These are phyloP conservation scores for Chondrilla cf. caribensis DNA, from an alignment of 37 sponge, comb jelly and placozoan genomes.

Conservation along the genomic window DNA sequence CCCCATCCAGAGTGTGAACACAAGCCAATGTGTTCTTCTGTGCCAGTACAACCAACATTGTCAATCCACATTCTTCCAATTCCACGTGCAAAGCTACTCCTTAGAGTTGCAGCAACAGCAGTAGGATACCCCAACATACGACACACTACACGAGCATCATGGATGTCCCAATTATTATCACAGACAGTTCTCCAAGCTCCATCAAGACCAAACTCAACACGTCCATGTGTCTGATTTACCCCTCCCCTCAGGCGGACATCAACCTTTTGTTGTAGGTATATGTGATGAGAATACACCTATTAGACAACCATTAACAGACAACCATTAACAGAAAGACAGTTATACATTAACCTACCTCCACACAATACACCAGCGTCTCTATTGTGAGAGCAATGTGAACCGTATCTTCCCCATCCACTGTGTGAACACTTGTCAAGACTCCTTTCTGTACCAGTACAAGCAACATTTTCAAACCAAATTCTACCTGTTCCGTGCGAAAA, in stretches of 20 bases:
- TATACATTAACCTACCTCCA: background rate
- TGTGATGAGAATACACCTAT: too few species aligned
- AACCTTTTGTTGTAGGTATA: too few species aligned
- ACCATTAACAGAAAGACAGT: too few species aligned
- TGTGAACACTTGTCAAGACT: background rate
- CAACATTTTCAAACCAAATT: background rate
- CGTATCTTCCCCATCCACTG: background rate
- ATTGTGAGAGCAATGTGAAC: background rate
- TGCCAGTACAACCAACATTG: background rate
- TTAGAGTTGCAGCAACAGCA: background rate
- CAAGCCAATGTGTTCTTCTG: background rate
- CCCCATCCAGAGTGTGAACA: background rate
- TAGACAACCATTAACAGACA: too few species aligned
- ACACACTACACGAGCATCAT: conserved; percentile 1
- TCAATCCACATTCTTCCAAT: background rate
- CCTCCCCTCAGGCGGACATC: background rate
- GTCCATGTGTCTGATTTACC: background rate
- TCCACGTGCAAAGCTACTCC: background rate
- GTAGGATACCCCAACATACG: background rate
- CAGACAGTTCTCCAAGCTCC: background rate
- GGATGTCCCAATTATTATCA: background rate
- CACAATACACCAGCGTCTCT: background rate
- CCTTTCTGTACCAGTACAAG: background rate
- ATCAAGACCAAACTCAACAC: background rate
- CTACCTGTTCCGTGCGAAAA: background rate